Base-by-base conservation (phyloP, 2,888 invertebrate species). In the Thymelicus sylvestris region DNA sequence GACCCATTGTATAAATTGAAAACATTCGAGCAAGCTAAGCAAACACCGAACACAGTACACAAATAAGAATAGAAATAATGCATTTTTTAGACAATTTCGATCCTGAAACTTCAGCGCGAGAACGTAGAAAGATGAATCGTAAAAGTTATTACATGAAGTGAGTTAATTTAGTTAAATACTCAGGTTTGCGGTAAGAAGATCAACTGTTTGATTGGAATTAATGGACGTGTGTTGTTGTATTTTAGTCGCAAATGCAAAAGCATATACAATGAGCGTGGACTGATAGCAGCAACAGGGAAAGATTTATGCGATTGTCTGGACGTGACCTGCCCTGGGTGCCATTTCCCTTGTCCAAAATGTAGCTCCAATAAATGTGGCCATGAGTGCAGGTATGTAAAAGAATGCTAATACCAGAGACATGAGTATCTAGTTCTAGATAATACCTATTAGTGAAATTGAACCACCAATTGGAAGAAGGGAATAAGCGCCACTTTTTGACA, bases 281-380 rank as follows among this genome's bases (percentile, higher is more conserved):
- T 94, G 48, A 94, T 96, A 75, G 91, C 95, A 31, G 88, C 90
- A 15, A 95, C 95, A 39, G 96, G 96, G 1, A 88, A 94, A 76
- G 97, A 98, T 88, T 81, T 97, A 12, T 98, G 98, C 77, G 98
- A 98, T 85, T 98, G 98, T 82, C 92, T 98, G 75, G 95, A 96
- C 77, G 93, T 94, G 52, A 91, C 93, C 12, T 98, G 98, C 79
- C 93, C 95, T 0, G 98, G 98, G 0, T 98, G 98, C 84, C 98
- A 98, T 90, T 97, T 96, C 81, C 96, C 96, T 1, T 98, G 97
- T 80, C 84, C 94, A 6, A 96, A 95, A 83, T 98, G 98, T 81
- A 90, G 86, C 24, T 97, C 97, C 0, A 88, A 88, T 38, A 97
- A 97, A 85, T 98, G 98, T 87, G 97, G 97, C 2, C 95, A 96